Evolutionary conservation across 2,797 vertebrate species (phyloP), one percentile per base, ranked within the genome.

Genomic region (Brachyrhaphis roseni): DNA sequence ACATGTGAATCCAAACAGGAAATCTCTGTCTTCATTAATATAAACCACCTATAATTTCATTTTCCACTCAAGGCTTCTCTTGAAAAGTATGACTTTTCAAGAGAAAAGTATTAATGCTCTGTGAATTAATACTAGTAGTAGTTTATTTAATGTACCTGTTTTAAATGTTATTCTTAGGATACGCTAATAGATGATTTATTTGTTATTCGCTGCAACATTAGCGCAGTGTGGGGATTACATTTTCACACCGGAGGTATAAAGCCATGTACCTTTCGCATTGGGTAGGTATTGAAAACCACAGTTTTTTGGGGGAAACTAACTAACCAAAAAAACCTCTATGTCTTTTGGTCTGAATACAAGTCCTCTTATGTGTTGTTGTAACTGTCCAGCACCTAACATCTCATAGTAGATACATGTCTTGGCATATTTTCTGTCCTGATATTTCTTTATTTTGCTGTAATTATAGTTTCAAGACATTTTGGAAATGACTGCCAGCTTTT

Each of bases 1-100:
- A 78, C 87, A 83, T 85, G 64, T 78, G 74, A 87, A 78, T 8
- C 20, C 84, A 87, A 87, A 88, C 89, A 86, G 86, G 77, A 86
- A 88, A 86, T 77, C 20, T 86, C 39, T 84, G 78, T 86, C 87
- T 51, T 0, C 39, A n/a, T 76, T 43, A 74, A 72, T 34, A 59
- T 78, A 47, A 49, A 43, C 81, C 75, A 85, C 80, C 80, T 88
- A 75, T 85, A 82, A 76, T 39, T 23, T 23, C 18, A 51, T 73
- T 12, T 73, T 45, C 26, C 41, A 71, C 41, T 43, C 41, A 45
- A 26, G 41, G 26, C 20, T 45, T 71, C 5, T n/a, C 26, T 71
- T 71, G 68, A 71, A 15, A 26, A 45, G 12, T 71, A 71, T n/a
- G 41, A n/a, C n/a, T n/a, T n/a, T n/a, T n/a, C n/a, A n/a, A n/a